A percentile compares a stretch with the other conserved stretches of the same genome.
Evolutionary conservation across 1,140 invertebrate species (phyloP).

Genomic region (Paralvinella palmiformis): DNA sequence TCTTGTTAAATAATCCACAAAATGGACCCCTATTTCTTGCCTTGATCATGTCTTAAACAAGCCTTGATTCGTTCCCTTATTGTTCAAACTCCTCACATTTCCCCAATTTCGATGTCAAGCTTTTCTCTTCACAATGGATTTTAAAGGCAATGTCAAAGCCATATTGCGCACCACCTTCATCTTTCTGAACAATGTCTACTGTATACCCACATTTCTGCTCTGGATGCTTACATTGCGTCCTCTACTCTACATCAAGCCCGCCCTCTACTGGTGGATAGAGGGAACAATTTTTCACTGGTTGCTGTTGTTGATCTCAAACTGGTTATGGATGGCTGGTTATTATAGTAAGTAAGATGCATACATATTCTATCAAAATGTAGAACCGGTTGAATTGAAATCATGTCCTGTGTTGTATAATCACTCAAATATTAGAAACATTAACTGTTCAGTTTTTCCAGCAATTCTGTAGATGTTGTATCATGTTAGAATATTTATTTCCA

Average conservation of each 20-base stretch:
- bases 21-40: too few species aligned
- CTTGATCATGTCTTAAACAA: too few species aligned
- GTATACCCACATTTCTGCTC: background rate
- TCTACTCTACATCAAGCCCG: background rate
- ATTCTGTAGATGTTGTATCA: background rate
- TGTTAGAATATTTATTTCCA: background rate
- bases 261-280: slow-evolving; percentile 2
- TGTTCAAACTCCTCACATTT: too few species aligned
- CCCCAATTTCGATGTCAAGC: background rate
- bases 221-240: background rate
- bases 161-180: background rate
- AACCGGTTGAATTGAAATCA: background rate
- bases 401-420: too few species aligned
- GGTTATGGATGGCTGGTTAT: slow-evolving; percentile 3
- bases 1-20: too few species aligned
- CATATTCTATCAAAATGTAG: background rate
- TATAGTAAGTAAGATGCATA: background rate
- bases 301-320: background rate
- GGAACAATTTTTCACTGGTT: background rate
- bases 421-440: background rate
- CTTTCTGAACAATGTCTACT: background rate
- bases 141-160: background rate
- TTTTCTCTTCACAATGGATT: background rate
- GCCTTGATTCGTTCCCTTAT: too few species aligned
- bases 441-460: background rate